Percentiles rank a stretch among this genome's conserved stretches.
Evolutionary conservation across 2,113 vertebrate genomes (phyloP).

Genomic region (Blennius ocellaris): DNA sequence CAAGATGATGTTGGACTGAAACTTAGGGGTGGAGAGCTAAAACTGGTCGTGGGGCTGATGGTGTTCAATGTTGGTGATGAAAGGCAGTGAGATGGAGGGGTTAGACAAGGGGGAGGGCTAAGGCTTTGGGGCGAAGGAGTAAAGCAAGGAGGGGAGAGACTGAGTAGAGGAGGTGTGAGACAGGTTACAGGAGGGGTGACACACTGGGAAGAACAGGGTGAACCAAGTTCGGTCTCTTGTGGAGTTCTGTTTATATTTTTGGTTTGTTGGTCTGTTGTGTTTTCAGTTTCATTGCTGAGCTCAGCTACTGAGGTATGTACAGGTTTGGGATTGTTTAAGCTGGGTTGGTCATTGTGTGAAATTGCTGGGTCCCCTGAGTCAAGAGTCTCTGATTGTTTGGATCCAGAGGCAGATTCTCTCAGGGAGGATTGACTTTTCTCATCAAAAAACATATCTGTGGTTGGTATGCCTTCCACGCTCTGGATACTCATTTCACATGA

Average conservation of each 20-base stretch:
- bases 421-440: conserved; percentile 26
- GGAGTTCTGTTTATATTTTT: conserved; percentile 19
- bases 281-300: conserved; percentile 45
- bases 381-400: conserved; percentile 37
- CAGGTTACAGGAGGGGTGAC: conserved; percentile 45
- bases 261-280: conserved; percentile 13
- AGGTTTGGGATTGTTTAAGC: conserved; percentile 27
- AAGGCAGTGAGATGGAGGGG: conserved; percentile 62
- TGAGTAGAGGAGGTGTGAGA: conserved; percentile 60
- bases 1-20: conserved; percentile 76
- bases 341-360: conserved; percentile 14
- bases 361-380: conserved; percentile 22
- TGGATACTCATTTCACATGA: conserved; percentile 21
- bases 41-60: conserved; percentile 57
- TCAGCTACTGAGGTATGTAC: conserved; percentile 46
- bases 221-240: conserved; percentile 29
- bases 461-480: conserved; percentile 18
- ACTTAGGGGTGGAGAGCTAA: conserved; percentile 65
- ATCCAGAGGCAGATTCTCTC: conserved; percentile 22
- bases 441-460: conserved; percentile 5
- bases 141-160: conserved; percentile 67
- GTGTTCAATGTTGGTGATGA: conserved; percentile 46
- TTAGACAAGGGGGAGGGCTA: conserved; percentile 70
- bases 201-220: conserved; percentile 32
- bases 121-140: conserved; percentile 58